Evolutionary conservation across 2,113 vertebrate species (phyloP), one percentile per base, ranked within the genome.

Genomic region (Corynorhinus townsendii): DNA sequence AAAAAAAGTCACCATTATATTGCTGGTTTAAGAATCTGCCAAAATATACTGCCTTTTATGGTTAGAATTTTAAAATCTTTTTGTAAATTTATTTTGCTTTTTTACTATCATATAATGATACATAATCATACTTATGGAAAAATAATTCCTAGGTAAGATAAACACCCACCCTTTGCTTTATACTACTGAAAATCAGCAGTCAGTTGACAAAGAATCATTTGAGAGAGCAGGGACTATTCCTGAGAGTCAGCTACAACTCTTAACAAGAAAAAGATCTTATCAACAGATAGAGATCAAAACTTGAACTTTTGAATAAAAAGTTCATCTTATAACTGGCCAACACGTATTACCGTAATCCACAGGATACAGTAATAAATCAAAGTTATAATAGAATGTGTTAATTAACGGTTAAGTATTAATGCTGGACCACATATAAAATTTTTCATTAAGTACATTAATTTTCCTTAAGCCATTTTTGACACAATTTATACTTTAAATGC

Each of bases 11-110:
- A 47, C 83, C 3, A 91, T 97, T 79, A 89, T 52, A 81, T 95
- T 86, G 79, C 38, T 80, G 4, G 5, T 0, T 30, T 14, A 84
- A 82, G 6, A 75, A 87, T 14, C 2, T 35, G 77, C 5, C 30
- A 84, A 88, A 49, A 93, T 52, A 82, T 6, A 90, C 20, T 95
- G 95, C 81, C 84, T 92, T 79, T 90, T 77, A 93, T 14, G 73
- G 94, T 86, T 76, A 96, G 68, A 95, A 94, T 47, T 24, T 80
- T 38, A 28, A 40, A 43, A 69, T 52, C 5, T 20, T 85, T 84
- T 89, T 83, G 0, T 12, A 89, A 89, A 68, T 43, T 80, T 69
- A 56, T 35, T 94, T 68, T 86, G 49, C 19, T 91, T 64, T 85
- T 88, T 91, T 66, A 88, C 26, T 59, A 72, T 69, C 49, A 94